Percentiles rank a stretch among this genome's conserved stretches.
These are phyloP conservation scores for Fragum fragum DNA, from an alignment of 2,888 invertebrate genomes.

Conservation along the genomic window DNA sequence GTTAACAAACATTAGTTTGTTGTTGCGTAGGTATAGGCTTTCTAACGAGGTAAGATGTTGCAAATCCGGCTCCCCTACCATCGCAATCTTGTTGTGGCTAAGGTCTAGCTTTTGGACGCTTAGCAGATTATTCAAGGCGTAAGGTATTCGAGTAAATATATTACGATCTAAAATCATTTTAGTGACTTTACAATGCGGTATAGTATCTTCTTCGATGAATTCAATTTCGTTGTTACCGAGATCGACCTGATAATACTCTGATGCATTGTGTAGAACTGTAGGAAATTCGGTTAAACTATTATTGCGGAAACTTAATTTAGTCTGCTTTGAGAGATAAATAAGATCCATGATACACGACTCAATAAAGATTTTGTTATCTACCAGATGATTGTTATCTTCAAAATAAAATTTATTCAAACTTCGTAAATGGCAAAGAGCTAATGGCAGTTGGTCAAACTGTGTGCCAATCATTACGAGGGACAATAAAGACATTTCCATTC, in stretches of 20 bases:
- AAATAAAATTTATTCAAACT: background rate
- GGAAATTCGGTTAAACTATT: slow-evolving; percentile 1
- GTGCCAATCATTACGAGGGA: background rate
- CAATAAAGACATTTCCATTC: background rate
- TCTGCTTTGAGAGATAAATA: background rate
- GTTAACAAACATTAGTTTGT: background rate
- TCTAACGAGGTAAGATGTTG: background rate
- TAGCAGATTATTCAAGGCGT: background rate
- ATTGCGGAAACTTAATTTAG: background rate
- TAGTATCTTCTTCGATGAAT: background rate
- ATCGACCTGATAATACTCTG: background rate
- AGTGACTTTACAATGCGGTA: background rate
- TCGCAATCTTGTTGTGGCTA: background rate
- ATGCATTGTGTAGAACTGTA: background rate
- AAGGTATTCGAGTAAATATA: slow-evolving; percentile 1
- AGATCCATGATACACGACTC: background rate
- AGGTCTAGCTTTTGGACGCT: background rate
- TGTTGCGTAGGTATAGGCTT: background rate
- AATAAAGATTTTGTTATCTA: background rate
- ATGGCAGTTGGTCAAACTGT: background rate
- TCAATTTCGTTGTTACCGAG: slow-evolving; percentile 8
- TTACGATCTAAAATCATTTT: background rate
- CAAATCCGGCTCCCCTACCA: slow-evolving; percentile 1
- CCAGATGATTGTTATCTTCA: background rate
- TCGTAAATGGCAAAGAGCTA: background rate